A percentile compares a stretch with the other conserved stretches of the same genome.
Evolutionary conservation across 2,888 invertebrate genomes (phyloP).

Genomic region (Sussaba pulchella): DNA sequence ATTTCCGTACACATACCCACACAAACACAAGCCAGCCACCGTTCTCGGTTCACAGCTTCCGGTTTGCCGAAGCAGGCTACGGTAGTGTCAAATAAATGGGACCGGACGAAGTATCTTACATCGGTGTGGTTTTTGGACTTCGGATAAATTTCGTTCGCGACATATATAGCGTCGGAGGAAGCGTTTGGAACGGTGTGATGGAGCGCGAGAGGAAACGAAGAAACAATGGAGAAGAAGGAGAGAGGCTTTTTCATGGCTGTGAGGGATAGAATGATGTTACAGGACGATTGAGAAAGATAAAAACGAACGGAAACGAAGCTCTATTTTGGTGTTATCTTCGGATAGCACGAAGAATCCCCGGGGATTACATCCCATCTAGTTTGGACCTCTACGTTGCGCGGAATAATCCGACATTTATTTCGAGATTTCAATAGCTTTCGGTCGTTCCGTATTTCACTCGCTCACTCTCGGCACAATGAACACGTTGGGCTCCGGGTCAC

Average conservation of each 20-base stretch:
- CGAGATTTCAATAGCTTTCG: constrained; percentile 45
- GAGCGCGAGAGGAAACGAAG: neutral
- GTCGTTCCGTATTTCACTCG: neutral
- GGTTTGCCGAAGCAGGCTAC: too few species aligned
- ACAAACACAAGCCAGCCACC: too few species aligned
- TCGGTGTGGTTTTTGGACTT: constrained; percentile 21
- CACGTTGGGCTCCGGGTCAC: too few species aligned
- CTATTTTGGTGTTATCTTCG: constrained; percentile 61
- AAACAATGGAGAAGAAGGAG: constrained; percentile 26
- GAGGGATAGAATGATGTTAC: constrained; percentile 17
- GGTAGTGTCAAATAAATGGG: constrained; percentile 7
- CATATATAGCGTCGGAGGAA: neutral
- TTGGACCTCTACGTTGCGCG: constrained; percentile 53
- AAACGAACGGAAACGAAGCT: constrained; percentile 25
- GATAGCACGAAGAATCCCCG: constrained; percentile 41
- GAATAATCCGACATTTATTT: constrained; percentile 62
- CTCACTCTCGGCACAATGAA: neutral
- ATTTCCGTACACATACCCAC: too few species aligned
- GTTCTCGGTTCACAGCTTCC: too few species aligned
- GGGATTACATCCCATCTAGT: constrained; percentile 47
- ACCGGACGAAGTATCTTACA: constrained; percentile 23
- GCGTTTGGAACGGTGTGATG: neutral
- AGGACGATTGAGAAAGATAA: constrained; percentile 21
- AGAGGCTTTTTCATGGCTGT: constrained; percentile 2
- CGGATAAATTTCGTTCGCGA: constrained; percentile 56